A percentile compares a stretch with the other conserved stretches of the same genome.
phyloP scores from a whole-genome alignment of 2,797 vertebrate genomes.

The Dicrostonyx torquatus region DNA sequence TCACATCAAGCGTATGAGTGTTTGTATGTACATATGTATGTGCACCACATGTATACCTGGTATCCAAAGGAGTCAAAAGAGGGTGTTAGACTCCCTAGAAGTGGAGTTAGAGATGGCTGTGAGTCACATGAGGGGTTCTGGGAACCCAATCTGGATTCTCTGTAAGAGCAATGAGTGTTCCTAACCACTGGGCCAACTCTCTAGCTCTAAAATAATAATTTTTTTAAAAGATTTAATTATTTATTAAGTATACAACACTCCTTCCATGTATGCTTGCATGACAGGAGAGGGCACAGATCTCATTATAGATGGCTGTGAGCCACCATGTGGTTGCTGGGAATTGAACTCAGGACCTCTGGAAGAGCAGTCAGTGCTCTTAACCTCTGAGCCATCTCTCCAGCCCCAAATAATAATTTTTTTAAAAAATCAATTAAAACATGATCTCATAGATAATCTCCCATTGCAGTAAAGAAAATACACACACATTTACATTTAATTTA shows the following conservation, averaged over 20 bases:
- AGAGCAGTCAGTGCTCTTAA: not conserved
- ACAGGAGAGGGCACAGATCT: too few relatives aligned
- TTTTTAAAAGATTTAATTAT: too few relatives aligned
- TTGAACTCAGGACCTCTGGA: too few relatives aligned
- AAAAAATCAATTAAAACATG: not conserved
- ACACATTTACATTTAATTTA: not conserved
- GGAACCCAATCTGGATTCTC: not conserved
- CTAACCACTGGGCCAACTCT: not conserved
- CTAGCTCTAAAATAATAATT: not conserved
- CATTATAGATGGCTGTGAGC: too few relatives aligned
- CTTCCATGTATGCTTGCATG: too few relatives aligned
- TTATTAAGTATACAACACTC: too few relatives aligned
- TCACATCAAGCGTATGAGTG: not conserved
- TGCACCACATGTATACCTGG: not conserved
- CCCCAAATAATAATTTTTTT: not conserved
- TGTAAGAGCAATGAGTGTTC: not conserved
- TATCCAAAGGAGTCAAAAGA: not conserved
- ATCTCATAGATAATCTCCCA: not conserved
- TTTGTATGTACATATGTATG: not conserved
- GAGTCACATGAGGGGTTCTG: not conserved
- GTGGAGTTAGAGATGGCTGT: not conserved
- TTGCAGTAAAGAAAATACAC: not conserved
- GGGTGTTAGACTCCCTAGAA: not conserved
- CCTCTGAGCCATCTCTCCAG: not conserved
- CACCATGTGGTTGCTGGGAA: too few relatives aligned